phyloP scores from a whole-genome alignment of 2,888 invertebrate genomes.

The Chloromyia formosa region DNA sequence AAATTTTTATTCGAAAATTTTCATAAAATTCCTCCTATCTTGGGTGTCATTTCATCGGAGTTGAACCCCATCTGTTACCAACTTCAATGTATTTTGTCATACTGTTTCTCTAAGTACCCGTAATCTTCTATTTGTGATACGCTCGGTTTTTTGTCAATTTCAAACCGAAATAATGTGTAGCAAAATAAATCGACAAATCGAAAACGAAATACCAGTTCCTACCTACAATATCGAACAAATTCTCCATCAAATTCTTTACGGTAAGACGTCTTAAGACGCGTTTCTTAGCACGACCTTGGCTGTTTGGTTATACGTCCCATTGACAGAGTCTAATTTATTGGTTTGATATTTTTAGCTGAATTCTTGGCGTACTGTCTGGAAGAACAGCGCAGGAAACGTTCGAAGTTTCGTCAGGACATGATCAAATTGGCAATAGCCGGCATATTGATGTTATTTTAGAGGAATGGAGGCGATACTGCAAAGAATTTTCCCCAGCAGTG shows the following conservation, averaged over 20 bases:
- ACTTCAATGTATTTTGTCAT: too few species aligned
- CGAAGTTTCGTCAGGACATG: conserved; percentile 35
- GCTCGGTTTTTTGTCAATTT: too few species aligned
- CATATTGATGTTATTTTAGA: conserved; percentile 27
- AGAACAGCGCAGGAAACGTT: conserved; percentile 23
- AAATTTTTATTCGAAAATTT: too few species aligned
- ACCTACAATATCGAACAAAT: conserved; percentile 30
- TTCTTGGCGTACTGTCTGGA: conserved; percentile 28
- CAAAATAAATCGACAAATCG: conserved; percentile 1
- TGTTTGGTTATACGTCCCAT: neutral
- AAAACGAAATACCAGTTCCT: conserved; percentile 20
- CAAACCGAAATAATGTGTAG: conserved; percentile 31
- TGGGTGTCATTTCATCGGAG: too few species aligned
- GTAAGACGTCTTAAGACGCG: neutral
- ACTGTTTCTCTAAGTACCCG: too few species aligned
- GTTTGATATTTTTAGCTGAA: conserved; percentile 25
- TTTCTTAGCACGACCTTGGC: conserved; percentile 22
- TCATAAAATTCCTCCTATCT: too few species aligned
- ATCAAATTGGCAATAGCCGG: conserved; percentile 36
- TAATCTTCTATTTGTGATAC: too few species aligned
- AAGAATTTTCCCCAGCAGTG: neutral
- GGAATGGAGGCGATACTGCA: neutral
- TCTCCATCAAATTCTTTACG: conserved; percentile 33
- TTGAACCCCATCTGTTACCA: too few species aligned
- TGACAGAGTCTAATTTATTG: too few species aligned